Percentiles rank a stretch among this genome's conserved stretches.
These are phyloP conservation scores for Micoletzkya japonica DNA, from an alignment of 2,888 invertebrate species.

Conservation along the genomic window DNA sequence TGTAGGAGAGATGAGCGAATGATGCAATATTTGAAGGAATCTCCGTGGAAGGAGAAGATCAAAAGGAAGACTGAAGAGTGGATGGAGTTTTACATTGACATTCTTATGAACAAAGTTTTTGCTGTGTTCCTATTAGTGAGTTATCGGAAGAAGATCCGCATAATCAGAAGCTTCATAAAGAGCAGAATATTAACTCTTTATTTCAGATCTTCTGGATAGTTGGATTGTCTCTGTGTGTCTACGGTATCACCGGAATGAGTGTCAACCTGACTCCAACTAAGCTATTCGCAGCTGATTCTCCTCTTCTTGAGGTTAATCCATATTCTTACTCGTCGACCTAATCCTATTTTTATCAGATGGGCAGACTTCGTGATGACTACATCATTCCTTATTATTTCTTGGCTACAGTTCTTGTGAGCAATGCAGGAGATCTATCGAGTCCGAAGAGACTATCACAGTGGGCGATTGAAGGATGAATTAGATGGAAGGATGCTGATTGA, in stretches of 20 bases:
- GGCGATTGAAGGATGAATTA: constrained; percentile 2
- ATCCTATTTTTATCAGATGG: constrained; percentile 37
- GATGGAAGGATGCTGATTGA: constrained; percentile 8
- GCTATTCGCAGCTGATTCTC: constrained; percentile 58
- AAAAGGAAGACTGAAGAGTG: constrained; percentile 29
- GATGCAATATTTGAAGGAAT: no score
- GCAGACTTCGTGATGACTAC: constrained; percentile 56
- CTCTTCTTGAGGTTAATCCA: constrained; percentile 43
- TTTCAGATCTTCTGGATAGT: neutral
- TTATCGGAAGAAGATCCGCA: neutral
- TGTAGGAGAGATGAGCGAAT: no score
- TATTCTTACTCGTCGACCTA: neutral
- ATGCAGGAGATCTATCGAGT: constrained; percentile 53
- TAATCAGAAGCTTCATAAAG: neutral
- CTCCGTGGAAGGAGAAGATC: no score
- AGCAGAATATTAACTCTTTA: no score
- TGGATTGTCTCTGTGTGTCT: constrained; percentile 24
- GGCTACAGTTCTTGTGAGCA: constrained; percentile 48
- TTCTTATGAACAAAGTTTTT: constrained; percentile 48
- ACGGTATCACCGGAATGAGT: constrained; percentile 59
- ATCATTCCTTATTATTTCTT: constrained; percentile 55
- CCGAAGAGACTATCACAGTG: constrained; percentile 29
- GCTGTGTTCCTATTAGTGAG: constrained; percentile 29
- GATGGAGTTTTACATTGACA: constrained; percentile 38
- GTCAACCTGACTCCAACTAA: constrained; percentile 60